Evolutionary conservation across 2,797 vertebrate genomes (phyloP).

Genomic region (Microhierax caerulescens): DNA sequence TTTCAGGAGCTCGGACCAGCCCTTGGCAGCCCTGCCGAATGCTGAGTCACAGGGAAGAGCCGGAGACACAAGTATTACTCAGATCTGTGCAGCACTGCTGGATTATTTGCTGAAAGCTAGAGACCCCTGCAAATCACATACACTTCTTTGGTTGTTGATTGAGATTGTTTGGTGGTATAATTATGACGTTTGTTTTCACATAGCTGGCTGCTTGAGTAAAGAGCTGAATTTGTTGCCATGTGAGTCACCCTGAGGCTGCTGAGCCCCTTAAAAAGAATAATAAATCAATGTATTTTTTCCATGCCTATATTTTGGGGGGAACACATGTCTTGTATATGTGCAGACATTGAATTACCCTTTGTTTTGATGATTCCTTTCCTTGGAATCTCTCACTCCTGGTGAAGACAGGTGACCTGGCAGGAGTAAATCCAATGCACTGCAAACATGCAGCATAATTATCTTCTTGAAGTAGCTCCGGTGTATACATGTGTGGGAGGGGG

Average conservation of each 20-base stretch:
- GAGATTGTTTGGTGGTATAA: not conserved
- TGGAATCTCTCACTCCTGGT: not conserved
- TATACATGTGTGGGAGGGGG: not conserved
- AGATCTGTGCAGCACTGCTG: not conserved
- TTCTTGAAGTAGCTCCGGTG: not conserved
- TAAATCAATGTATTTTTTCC: not conserved
- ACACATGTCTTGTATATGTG: not conserved
- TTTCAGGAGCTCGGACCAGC: not conserved
- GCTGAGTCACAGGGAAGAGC: constrained; percentile 12
- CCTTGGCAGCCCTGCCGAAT: not conserved
- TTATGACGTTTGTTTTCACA: fast-evolving
- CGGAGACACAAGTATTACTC: not conserved
- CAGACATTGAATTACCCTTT: not conserved
- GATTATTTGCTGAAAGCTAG: not conserved
- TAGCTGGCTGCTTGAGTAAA: not conserved
- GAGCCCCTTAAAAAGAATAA: not conserved
- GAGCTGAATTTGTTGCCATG: not conserved
- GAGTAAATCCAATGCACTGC: not conserved
- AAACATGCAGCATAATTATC: not conserved
- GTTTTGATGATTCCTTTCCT: not conserved
- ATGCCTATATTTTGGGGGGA: not conserved
- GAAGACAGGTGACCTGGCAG: not conserved
- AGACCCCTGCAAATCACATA: not conserved
- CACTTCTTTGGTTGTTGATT: not conserved
- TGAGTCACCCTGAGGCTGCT: not conserved